phyloP scores from a whole-genome alignment of 2,113 vertebrate species.

The Colius striatus region DNA sequence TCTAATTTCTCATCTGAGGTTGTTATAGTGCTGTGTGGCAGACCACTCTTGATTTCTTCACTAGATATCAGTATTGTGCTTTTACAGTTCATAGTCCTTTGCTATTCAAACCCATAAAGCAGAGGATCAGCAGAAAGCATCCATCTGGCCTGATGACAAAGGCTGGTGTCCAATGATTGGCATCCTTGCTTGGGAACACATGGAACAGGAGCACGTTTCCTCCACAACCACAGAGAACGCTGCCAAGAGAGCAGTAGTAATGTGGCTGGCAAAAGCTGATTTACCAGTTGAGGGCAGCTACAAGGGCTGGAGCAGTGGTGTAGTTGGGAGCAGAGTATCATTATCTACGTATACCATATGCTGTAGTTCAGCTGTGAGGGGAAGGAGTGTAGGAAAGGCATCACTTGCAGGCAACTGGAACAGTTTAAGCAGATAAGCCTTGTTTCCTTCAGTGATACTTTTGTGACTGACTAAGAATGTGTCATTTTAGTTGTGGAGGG shows the following conservation, averaged over 20 bases:
- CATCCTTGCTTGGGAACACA: not conserved
- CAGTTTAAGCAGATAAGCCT: not conserved
- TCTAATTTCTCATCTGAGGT: not conserved
- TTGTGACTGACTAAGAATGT: not conserved
- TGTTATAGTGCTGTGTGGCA: not conserved
- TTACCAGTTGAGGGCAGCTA: not conserved
- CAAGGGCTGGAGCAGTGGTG: not conserved
- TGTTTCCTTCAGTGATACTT: not conserved
- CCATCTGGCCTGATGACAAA: conserved; percentile 18
- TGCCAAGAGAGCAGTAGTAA: not conserved
- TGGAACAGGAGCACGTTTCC: not conserved
- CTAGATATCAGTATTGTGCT: not conserved
- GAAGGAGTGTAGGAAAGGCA: not conserved
- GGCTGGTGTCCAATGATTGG: conserved; percentile 46
- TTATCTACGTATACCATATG: not conserved
- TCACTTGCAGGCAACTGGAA: not conserved
- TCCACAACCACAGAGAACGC: not conserved
- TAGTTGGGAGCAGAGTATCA: not conserved
- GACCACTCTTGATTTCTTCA: not conserved
- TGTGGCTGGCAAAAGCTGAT: not conserved
- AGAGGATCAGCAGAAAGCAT: not conserved
- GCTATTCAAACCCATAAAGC: not conserved
- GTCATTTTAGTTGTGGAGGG: not conserved
- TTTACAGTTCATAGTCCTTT: not conserved
- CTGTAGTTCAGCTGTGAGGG: not conserved